Base-by-base conservation (phyloP, 2,888 invertebrate genomes). In the Beris morrisii region DNA sequence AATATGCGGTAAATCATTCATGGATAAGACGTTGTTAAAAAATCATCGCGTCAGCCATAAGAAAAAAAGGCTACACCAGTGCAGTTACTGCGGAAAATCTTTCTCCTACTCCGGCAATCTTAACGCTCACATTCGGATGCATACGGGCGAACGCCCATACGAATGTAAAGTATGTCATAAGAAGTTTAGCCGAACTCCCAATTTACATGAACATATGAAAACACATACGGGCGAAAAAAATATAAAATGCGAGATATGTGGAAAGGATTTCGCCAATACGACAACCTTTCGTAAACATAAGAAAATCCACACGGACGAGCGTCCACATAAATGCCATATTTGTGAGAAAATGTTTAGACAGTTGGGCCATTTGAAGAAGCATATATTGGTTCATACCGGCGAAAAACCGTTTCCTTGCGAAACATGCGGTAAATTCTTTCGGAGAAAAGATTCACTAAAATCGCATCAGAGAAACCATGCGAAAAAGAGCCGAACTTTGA, bases 261-360 rank as follows among this genome's bases (percentile, higher is more conserved):
- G 56, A 4, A 67, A 69, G 7, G 13, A 28, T 5, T 44, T 55
- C 7, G 28, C 55, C 2, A 67, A 61, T 48, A 44, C 63, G 5
- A 65, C 68, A 3, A 50, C 65, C 0, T 66, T 54, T 13, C 32
- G 43, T 4, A 67, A 69, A 11, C 70, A 69, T 57, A 58, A 58
- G 53, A 69, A 67, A 61, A 67, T 67, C 5, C 70, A 69, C 30
- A 66, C 57, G 6, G 68, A 67, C 11, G 66, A 68, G 12, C 65
- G 65, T 7, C 68, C 67, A n/a, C 52, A 64, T 46, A 66, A 69
- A 12, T 70, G 70, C 44, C n/a, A 50, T 30, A 31, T 70, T 32
- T 70, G 70, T 53, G 64, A 50, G 12, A 66, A 65, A 30, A 30
- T n/a, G n/a, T 70, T 70, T 44, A 48, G 65, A 1, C 69, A 70